Conservation (phyloP, 2,113 vertebrate genomes). For the Lontra canadensis region DNA sequence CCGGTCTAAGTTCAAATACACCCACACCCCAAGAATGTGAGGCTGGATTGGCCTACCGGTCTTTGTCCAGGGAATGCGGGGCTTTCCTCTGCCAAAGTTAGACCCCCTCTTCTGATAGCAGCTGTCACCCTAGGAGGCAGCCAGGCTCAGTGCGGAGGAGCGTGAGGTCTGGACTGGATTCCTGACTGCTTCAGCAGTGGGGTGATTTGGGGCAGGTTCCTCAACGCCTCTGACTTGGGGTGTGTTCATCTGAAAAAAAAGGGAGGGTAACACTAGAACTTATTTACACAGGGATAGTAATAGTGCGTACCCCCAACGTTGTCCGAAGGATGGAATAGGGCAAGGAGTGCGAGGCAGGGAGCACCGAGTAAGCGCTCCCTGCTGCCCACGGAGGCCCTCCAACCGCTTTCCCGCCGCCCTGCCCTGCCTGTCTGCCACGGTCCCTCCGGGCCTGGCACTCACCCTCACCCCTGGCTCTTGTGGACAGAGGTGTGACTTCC, state of each 20-base stretch:
- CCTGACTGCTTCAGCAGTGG: not conserved
- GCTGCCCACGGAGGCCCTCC: rapidly evolving
- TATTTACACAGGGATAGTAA: not conserved
- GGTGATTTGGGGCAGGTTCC: not conserved
- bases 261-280: not conserved
- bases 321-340: too few relatives aligned
- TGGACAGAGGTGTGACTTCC: not conserved
- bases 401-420: rapidly evolving
- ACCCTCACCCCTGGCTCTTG: not conserved
- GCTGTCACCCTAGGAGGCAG: rapidly evolving
- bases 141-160: not conserved
- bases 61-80: not conserved
- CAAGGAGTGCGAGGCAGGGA: rapidly evolving
- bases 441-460: too few relatives aligned
- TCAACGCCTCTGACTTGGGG: not conserved
- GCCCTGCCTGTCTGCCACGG: rapidly evolving
- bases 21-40: rapidly evolving
- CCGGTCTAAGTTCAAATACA: not conserved
- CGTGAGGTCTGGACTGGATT: not conserved
- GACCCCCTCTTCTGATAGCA: not conserved
- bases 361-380: rapidly evolving
- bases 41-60: not conserved
- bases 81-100: not conserved
- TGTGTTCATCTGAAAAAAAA: not conserved
- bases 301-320: too few relatives aligned